Percentiles rank a stretch among this genome's conserved stretches.
Conservation (phyloP, 2,888 invertebrate genomes). For the Schizotus pectinicornis region DNA sequence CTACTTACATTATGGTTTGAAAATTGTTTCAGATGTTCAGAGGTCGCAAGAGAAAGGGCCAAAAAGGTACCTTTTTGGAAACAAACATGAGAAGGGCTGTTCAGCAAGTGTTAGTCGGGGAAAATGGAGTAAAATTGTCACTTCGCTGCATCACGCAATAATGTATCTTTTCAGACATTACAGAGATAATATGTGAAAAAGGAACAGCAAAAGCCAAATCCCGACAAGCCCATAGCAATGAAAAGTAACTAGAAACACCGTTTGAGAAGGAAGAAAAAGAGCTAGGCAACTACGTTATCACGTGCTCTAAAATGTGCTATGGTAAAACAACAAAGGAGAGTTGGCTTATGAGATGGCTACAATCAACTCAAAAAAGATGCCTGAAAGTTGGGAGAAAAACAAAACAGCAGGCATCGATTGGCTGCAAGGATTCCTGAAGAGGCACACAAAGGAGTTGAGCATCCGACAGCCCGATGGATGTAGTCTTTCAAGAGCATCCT, state of each 20-base stretch:
- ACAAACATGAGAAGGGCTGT: constrained; percentile 17
- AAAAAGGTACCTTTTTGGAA: constrained; percentile 17
- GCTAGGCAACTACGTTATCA: not conserved
- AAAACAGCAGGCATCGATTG: constrained; percentile 29
- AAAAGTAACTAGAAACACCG: constrained; percentile 19
- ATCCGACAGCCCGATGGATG: constrained; percentile 30
- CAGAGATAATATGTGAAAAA: constrained; percentile 22
- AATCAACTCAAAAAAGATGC: constrained; percentile 13
- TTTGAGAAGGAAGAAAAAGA: too few species aligned
- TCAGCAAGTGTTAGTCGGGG: constrained; percentile 15
- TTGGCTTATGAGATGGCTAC: constrained; percentile 28
- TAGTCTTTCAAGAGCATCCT: constrained; percentile 23
- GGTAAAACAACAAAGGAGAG: constrained; percentile 16
- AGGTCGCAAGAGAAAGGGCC: constrained; percentile 13
- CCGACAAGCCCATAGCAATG: constrained; percentile 12
- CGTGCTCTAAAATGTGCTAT: constrained; percentile 23
- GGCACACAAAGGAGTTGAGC: constrained; percentile 27
- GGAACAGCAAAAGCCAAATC: constrained; percentile 10
- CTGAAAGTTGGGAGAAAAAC: constrained; percentile 17
- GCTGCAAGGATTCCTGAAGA: constrained; percentile 32
- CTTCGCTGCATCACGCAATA: constrained; percentile 14
- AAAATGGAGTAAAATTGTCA: constrained; percentile 16
- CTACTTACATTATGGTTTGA: not conserved
- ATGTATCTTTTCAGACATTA: constrained; percentile 15
- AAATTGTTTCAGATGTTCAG: constrained; percentile 12